These are phyloP conservation scores for Kudoa iwatai DNA, from an alignment of 30 jellyfish, hydroid and myxozoan genomes.

Conservation along the genomic window DNA sequence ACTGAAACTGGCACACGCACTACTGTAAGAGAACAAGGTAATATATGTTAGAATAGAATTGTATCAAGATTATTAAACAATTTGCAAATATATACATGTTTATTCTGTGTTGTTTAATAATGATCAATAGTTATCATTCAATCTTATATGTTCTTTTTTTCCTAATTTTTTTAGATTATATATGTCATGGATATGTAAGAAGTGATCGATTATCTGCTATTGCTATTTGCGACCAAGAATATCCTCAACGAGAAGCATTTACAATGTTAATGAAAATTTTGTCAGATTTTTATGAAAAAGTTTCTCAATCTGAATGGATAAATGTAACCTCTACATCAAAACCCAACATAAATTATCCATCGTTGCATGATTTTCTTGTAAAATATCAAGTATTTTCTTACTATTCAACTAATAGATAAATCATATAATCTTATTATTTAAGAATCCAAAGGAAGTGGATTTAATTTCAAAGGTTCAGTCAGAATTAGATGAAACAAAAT, in stretches of 20 bases:
- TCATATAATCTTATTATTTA: no score
- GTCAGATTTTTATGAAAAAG: no score
- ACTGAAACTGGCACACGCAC: constrained; percentile 38
- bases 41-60: neutral
- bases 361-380: no score
- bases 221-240: constrained; percentile 49
- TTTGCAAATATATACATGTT: no score
- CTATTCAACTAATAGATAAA: no score
- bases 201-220: constrained; percentile 36
- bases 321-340: no score
- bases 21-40: constrained; percentile 66
- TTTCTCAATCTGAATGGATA: no score
- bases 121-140: neutral
- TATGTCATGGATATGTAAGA: constrained; percentile 54
- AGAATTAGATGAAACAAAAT: constrained; percentile 61
- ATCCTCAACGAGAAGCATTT: constrained; percentile 59
- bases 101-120: neutral
- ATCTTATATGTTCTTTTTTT: neutral
- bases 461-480: constrained; percentile 47
- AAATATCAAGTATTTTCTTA: no score
- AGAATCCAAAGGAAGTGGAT: constrained; percentile 67
- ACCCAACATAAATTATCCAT: no score
- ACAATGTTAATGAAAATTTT: constrained; percentile 2
- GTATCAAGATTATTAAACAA: no score
- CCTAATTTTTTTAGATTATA: constrained; percentile 7